Evolutionary conservation across 1,140 invertebrate genomes (phyloP).

Genomic region (Nebria ingens): DNA sequence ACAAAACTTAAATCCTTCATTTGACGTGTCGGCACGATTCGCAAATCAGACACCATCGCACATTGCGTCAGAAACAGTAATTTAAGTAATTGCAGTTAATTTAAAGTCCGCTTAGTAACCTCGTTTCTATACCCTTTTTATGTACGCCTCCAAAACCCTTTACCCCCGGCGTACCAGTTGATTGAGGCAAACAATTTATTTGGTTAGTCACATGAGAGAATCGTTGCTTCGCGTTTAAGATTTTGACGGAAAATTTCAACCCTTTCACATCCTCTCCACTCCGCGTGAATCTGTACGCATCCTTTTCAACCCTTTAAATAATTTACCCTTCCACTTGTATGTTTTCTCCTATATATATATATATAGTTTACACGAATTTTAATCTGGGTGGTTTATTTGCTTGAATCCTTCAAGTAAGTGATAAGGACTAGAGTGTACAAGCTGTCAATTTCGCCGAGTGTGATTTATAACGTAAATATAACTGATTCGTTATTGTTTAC

Average conservation of each 20-base stretch:
- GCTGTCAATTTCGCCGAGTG: too few relatives aligned
- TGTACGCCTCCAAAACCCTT: background rate
- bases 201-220: background rate
- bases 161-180: background rate
- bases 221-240: background rate
- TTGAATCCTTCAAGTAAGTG: too few relatives aligned
- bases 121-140: background rate
- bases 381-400: too few relatives aligned
- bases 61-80: background rate
- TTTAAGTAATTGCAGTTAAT: constrained; percentile 9
- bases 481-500: too few relatives aligned
- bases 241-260: constrained; percentile 7
- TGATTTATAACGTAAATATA: too few relatives aligned
- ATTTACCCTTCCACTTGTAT: background rate
- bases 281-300: background rate
- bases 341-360: background rate
- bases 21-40: background rate
- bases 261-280: background rate
- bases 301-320: background rate
- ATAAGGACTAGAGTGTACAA: too few relatives aligned
- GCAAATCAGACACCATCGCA: background rate
- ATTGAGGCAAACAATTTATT: constrained; percentile 9
- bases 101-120: background rate
- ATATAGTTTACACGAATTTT: background rate
- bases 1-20: background rate